Conservation (phyloP, 53 echinoderm and acorn worm genomes). For the Zoroaster sp. region DNA sequence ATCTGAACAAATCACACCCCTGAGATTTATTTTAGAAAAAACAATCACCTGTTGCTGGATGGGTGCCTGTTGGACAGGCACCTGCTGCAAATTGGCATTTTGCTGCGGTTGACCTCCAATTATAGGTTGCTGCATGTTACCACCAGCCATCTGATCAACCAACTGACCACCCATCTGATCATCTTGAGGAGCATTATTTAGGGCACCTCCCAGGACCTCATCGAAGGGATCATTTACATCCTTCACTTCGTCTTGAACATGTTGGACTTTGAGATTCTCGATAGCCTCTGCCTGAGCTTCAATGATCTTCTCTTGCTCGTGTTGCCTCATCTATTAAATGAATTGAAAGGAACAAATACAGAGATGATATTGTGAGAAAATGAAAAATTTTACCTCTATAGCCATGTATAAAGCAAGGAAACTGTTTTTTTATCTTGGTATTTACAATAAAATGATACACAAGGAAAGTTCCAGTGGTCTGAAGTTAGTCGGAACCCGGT, state of each 20-base stretch:
- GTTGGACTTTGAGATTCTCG: constrained; percentile 79
- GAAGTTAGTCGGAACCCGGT: too few relatives aligned
- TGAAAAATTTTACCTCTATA: background rate
- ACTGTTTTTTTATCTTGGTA: background rate
- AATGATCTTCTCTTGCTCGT: constrained; percentile 74
- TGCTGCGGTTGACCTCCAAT: background rate
- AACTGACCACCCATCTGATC: background rate
- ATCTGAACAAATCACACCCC: background rate
- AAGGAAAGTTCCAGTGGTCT: too few relatives aligned
- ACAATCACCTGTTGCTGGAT: constrained; percentile 4
- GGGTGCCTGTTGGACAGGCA: background rate
- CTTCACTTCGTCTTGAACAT: constrained; percentile 62
- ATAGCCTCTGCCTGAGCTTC: constrained; percentile 87
- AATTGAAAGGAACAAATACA: background rate
- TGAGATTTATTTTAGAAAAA: background rate
- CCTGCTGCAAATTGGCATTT: background rate
- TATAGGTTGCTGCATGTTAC: background rate
- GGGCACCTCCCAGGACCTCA: background rate
- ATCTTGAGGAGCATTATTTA: background rate
- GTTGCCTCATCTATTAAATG: constrained; percentile 62
- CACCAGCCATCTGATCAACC: constrained; percentile 17
- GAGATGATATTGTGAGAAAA: background rate
- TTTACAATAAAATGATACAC: background rate
- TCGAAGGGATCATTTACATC: background rate
- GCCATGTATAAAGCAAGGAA: background rate